Conservation (phyloP, 2,888 invertebrate species). For the Melinaea marsaeus region DNA sequence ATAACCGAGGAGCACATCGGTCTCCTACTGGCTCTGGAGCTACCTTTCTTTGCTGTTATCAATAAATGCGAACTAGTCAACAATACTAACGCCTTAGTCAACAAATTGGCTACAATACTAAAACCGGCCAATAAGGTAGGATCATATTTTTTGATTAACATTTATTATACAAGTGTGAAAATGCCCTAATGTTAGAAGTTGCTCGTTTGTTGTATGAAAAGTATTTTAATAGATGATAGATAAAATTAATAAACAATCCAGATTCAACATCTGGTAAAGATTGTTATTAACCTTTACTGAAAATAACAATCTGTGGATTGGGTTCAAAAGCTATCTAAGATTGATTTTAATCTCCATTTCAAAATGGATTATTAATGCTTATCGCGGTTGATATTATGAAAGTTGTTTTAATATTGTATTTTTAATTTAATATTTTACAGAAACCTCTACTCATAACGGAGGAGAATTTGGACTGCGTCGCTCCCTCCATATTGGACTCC, state of each 20-base stretch:
- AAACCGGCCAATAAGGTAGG: slow-evolving; percentile 28
- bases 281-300: too few relatives aligned
- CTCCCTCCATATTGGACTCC: slow-evolving; percentile 53
- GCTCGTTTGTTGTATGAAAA: too few relatives aligned
- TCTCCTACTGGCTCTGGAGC: slow-evolving; percentile 86
- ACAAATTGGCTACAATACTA: slow-evolving; percentile 42
- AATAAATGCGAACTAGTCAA: slow-evolving; percentile 95
- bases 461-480: slow-evolving; percentile 57
- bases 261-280: too few relatives aligned
- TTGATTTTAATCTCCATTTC: too few relatives aligned
- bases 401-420: too few relatives aligned
- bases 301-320: too few relatives aligned
- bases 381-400: too few relatives aligned
- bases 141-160: background rate
- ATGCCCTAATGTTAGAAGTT: background rate
- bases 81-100: slow-evolving; percentile 81
- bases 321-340: too few relatives aligned
- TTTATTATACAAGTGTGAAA: background rate
- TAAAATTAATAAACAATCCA: too few relatives aligned
- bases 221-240: too few relatives aligned
- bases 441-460: slow-evolving; percentile 63
- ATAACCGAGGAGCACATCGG: slow-evolving; percentile 95
- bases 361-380: too few relatives aligned
- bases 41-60: slow-evolving; percentile 95
- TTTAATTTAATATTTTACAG: slow-evolving; percentile 37